These are phyloP conservation scores for Leucoraja ocellata DNA, from an alignment of 2,797 vertebrate genomes.

Conservation along the genomic window DNA sequence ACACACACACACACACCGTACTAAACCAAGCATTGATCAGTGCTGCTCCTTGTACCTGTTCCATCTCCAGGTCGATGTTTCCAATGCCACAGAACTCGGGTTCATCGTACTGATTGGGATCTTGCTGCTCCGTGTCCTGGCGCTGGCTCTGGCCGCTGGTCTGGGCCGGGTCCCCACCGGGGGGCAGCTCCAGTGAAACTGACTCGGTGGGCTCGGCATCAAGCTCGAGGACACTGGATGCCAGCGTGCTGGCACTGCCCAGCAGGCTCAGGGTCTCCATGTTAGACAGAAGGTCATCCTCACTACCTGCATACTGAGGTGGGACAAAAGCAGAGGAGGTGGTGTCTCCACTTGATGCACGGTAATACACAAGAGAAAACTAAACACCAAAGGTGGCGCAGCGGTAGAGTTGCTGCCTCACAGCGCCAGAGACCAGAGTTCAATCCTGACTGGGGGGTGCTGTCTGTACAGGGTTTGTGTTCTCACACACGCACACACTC, in stretches of 20 bases:
- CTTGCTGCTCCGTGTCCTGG: slow-evolving; percentile 78
- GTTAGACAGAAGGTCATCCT: slow-evolving; percentile 59
- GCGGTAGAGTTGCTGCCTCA: too few species aligned
- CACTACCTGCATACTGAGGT: slow-evolving; percentile 60
- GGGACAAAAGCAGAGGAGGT: neutral
- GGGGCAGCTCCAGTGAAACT: slow-evolving; percentile 42
- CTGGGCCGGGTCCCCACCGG: slow-evolving; percentile 54
- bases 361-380: too few species aligned
- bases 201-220: slow-evolving; percentile 47
- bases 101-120: slow-evolving; percentile 57
- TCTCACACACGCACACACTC: too few species aligned
- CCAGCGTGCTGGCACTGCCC: slow-evolving; percentile 57
- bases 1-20: too few species aligned
- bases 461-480: too few species aligned
- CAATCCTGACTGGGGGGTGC: too few species aligned
- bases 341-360: neutral
- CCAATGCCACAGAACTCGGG: slow-evolving; percentile 49
- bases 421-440: too few species aligned
- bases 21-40: neutral
- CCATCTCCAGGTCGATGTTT: slow-evolving; percentile 29
- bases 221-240: slow-evolving; percentile 61
- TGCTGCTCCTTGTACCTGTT: neutral
- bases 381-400: too few species aligned
- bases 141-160: slow-evolving; percentile 69
- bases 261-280: slow-evolving; percentile 53